Conservation (phyloP, 2,888 invertebrate genomes). For the Andrena flavipes region DNA sequence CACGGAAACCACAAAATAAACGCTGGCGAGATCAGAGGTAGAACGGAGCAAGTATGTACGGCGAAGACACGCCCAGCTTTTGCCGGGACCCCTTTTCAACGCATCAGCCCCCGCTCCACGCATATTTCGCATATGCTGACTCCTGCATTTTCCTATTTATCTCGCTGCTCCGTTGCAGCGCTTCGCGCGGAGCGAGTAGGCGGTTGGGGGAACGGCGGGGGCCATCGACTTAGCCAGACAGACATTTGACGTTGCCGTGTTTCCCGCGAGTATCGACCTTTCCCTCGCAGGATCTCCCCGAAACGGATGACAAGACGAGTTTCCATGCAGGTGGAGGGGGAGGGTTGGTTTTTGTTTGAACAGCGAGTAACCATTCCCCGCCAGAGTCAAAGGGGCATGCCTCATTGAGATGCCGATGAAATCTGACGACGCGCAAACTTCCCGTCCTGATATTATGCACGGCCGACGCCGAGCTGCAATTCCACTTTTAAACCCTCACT, state of each 20-base stretch:
- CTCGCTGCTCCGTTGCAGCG: slow-evolving; percentile 18
- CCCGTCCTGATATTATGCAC: slow-evolving; percentile 42
- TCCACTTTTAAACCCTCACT: slow-evolving; percentile 50
- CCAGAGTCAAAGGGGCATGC: slow-evolving; percentile 22
- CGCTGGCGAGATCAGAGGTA: slow-evolving; percentile 28
- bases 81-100: slow-evolving; percentile 47
- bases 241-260: slow-evolving; percentile 57
- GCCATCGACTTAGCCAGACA: slow-evolving; percentile 42
- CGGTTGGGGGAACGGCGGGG: slow-evolving; percentile 4
- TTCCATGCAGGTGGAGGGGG: slow-evolving; percentile 10
- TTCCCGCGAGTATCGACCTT: slow-evolving; percentile 6
- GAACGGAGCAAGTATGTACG: slow-evolving; percentile 19
- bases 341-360: slow-evolving; percentile 58
- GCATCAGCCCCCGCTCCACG: slow-evolving; percentile 49
- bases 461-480: slow-evolving; percentile 31
- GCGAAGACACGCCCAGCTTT: slow-evolving; percentile 27
- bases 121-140: slow-evolving; percentile 65
- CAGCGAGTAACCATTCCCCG: slow-evolving; percentile 53
- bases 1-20: slow-evolving; percentile 47
- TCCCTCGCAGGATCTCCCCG: slow-evolving; percentile 21
- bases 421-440: slow-evolving; percentile 62
- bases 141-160: slow-evolving; percentile 66
- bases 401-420: slow-evolving; percentile 62
- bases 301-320: slow-evolving; percentile 59
- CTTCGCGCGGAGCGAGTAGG: neutral